These are phyloP conservation scores for Acridotheres tristis DNA, from an alignment of 2,797 vertebrate genomes.

Conservation along the genomic window DNA sequence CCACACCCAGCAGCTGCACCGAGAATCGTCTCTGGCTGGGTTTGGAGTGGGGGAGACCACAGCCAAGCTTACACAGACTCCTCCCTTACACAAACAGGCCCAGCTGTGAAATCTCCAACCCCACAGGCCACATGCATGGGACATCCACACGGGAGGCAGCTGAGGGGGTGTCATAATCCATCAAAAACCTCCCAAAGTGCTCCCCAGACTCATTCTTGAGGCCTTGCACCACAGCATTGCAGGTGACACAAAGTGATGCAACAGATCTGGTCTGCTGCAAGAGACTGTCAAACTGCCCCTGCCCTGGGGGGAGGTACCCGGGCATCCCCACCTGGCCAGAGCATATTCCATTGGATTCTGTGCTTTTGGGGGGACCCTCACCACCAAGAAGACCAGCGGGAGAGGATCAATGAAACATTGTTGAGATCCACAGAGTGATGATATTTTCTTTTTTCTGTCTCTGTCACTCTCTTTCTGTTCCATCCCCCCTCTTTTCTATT, in stretches of 20 bases:
- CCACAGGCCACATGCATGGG: not conserved
- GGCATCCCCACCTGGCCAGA: not conserved
- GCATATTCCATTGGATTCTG: not conserved
- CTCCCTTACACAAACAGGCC: not conserved
- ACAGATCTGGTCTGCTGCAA: not conserved
- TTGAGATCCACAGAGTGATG: not conserved
- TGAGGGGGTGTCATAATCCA: not conserved
- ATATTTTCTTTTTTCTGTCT: not conserved
- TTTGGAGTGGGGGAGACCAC: not conserved
- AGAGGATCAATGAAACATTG: rapidly evolving
- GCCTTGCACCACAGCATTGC: not conserved
- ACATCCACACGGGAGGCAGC: not conserved
- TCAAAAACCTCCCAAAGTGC: not conserved
- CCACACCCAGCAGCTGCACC: not conserved
- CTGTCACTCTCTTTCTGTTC: not conserved
- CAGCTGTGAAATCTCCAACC: not conserved
- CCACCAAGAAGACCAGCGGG: not conserved
- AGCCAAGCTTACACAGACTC: not conserved
- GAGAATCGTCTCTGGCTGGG: not conserved
- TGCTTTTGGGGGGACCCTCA: not conserved
- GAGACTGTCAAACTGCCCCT: not conserved
- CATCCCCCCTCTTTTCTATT: not conserved
- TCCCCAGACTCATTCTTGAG: not conserved
- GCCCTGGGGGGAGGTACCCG: not conserved
- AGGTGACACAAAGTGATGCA: too few species aligned